phyloP scores from a whole-genome alignment of 2,113 vertebrate species.

The Lathamus discolor region DNA sequence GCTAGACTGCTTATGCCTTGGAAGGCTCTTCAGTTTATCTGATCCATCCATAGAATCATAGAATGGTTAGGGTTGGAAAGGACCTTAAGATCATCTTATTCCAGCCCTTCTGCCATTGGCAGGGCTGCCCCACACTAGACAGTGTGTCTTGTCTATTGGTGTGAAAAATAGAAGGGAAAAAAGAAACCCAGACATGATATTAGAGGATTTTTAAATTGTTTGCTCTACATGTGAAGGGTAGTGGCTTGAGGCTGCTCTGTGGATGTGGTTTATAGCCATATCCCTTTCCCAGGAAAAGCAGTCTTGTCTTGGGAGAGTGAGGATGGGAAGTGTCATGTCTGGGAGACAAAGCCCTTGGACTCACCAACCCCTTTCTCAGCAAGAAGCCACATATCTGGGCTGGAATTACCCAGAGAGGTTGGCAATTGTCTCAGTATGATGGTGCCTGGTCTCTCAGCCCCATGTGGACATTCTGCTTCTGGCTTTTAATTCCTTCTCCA shows the following conservation, averaged over 20 bases:
- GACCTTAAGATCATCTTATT: neutral
- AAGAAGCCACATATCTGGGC: neutral
- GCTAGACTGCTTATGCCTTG: neutral
- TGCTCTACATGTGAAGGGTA: fast-evolving
- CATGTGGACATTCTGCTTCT: neutral
- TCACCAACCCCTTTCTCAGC: neutral
- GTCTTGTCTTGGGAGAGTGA: neutral
- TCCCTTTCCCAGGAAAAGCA: neutral
- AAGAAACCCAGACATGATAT: neutral
- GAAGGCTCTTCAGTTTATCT: neutral
- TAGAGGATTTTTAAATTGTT: too few species aligned
- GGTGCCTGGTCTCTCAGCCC: neutral
- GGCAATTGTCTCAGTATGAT: neutral
- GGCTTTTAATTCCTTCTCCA: neutral
- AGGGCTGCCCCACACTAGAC: neutral
- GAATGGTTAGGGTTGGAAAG: neutral
- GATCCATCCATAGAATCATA: neutral
- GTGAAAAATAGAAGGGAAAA: neutral
- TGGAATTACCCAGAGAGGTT: neutral
- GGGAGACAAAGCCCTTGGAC: neutral
- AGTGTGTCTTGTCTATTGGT: fast-evolving
- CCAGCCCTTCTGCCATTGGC: neutral
- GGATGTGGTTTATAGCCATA: neutral
- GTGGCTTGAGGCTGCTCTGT: neutral
- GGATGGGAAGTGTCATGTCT: neutral